Conservation (phyloP, 2,797 vertebrate species). For the Pipistrellus pipistrellus region DNA sequence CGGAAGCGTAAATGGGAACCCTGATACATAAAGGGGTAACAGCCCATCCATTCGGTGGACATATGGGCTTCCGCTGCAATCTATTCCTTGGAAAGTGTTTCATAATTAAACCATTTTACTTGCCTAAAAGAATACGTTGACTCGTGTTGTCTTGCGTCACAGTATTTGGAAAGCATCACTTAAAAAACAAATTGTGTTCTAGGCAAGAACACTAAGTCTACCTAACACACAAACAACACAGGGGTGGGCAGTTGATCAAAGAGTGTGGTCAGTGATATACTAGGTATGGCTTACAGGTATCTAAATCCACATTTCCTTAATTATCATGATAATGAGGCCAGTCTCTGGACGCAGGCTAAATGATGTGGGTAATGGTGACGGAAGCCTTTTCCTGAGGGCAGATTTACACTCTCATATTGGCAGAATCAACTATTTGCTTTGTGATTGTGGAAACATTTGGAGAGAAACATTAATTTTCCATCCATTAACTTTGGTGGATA, state of each 20-base stretch:
- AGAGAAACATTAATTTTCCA: slow-evolving; percentile 84
- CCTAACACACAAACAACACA: background rate
- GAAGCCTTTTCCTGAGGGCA: slow-evolving; percentile 72
- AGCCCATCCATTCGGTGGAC: slow-evolving; percentile 58
- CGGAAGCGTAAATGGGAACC: slow-evolving; percentile 42
- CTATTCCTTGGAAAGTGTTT: slow-evolving; percentile 74
- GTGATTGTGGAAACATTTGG: slow-evolving; percentile 80
- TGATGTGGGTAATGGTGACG: slow-evolving; percentile 61
- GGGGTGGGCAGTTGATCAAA: background rate
- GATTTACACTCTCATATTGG: slow-evolving; percentile 78
- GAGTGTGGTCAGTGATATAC: background rate
- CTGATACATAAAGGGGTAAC: slow-evolving; percentile 57
- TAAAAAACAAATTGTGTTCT: slow-evolving; percentile 4
- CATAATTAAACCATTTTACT: slow-evolving; percentile 78
- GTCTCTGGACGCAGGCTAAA: slow-evolving; percentile 57
- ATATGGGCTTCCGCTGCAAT: slow-evolving; percentile 65
- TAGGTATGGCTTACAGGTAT: background rate
- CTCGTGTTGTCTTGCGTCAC: slow-evolving; percentile 63
- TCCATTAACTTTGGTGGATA: slow-evolving; percentile 82
- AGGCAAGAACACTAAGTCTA: background rate
- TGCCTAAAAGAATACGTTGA: slow-evolving; percentile 73
- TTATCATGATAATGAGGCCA: slow-evolving; percentile 61
- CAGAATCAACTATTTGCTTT: slow-evolving; percentile 80
- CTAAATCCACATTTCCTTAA: slow-evolving; percentile 51
- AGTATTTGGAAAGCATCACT: slow-evolving; percentile 76